Percentiles rank a stretch among this genome's conserved stretches.
These are phyloP conservation scores for Drosophila tripunctata DNA, from an alignment of 2,888 invertebrate species.

Conservation along the genomic window DNA sequence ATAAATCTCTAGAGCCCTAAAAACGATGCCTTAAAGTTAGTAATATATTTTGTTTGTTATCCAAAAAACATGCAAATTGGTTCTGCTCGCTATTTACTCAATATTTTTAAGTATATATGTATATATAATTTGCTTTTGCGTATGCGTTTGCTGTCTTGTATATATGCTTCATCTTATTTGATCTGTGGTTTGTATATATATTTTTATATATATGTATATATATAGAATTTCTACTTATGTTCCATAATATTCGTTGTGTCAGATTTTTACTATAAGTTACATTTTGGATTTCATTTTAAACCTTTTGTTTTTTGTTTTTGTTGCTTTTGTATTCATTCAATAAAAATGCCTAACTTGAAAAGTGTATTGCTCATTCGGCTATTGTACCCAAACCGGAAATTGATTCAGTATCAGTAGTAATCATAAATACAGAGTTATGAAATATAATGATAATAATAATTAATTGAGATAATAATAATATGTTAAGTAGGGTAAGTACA, in stretches of 20 bases:
- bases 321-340: conserved; percentile 45
- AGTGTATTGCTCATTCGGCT: conserved; percentile 33
- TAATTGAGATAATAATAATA: conserved; percentile 27
- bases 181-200: conserved; percentile 62
- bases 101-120: conserved; percentile 57
- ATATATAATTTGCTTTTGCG: conserved; percentile 43
- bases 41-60: conserved; percentile 22
- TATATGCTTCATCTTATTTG: conserved; percentile 72
- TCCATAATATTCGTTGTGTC: conserved; percentile 85
- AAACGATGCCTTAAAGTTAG: conserved; percentile 71
- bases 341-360: conserved; percentile 53
- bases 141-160: conserved; percentile 58
- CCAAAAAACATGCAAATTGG: conserved; percentile 78
- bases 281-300: conserved; percentile 74
- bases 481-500: conserved; percentile 52
- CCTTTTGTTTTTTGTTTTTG: conserved; percentile 59
- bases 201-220: conserved; percentile 73
- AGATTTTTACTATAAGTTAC: conserved; percentile 83
- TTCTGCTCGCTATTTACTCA: conserved; percentile 71
- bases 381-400: conserved; percentile 50
- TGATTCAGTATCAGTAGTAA: conserved; percentile 15
- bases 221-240: conserved; percentile 84
- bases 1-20: conserved; percentile 71
- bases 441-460: conserved; percentile 22
- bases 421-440: too few relatives aligned